Conservation (phyloP, 2,888 invertebrate genomes). For the Fragum whitleyi region DNA sequence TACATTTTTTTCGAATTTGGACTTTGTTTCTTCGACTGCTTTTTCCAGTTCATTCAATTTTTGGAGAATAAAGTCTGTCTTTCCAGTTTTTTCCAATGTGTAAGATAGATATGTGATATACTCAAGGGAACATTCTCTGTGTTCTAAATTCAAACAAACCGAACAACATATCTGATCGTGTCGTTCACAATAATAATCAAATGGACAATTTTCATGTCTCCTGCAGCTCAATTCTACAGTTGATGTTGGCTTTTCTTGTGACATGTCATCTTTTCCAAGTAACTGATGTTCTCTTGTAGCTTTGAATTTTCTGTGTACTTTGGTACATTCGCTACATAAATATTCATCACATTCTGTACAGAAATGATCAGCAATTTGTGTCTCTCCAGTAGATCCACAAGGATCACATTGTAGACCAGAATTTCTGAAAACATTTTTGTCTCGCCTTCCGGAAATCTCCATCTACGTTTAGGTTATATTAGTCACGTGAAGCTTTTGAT, state of each 20-base stretch:
- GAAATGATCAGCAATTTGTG: neutral
- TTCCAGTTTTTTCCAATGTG: neutral
- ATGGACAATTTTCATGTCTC: neutral
- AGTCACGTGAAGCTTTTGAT: no score
- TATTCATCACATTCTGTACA: constrained; percentile 17
- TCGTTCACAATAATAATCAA: neutral
- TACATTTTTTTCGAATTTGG: neutral
- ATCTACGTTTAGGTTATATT: neutral
- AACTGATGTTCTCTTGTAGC: neutral
- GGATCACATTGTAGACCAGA: neutral
- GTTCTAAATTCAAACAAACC: neutral
- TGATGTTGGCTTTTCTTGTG: neutral
- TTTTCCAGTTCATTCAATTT: neutral
- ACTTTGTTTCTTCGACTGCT: neutral
- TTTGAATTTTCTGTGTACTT: neutral
- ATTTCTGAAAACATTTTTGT: neutral
- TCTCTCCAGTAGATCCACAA: neutral
- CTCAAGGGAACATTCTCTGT: neutral
- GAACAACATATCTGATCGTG: constrained; percentile 9
- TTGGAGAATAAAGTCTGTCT: neutral
- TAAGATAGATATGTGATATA: neutral
- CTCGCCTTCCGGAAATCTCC: neutral
- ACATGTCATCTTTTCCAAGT: neutral
- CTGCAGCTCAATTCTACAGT: neutral
- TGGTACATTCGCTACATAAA: neutral